Percentiles rank a stretch among this genome's conserved stretches.
Evolutionary conservation across 2,888 invertebrate species (phyloP).

Genomic region (Sphaeridia pumilis): DNA sequence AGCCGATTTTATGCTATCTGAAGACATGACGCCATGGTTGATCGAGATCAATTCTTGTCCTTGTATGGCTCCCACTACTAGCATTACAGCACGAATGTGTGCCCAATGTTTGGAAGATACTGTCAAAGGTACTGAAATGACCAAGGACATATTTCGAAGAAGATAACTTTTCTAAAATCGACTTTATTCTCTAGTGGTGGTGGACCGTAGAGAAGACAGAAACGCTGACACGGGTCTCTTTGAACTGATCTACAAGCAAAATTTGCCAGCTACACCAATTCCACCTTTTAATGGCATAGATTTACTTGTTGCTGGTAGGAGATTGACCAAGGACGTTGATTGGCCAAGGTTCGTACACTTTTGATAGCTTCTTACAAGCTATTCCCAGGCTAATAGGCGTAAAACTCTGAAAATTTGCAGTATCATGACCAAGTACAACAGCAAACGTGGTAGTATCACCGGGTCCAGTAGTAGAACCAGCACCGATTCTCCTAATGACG

Average conservation of each 20-base stretch:
- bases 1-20: conserved; percentile 81
- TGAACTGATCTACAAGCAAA: conserved; percentile 65
- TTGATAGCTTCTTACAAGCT: conserved; percentile 7
- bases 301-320: conserved; percentile 29
- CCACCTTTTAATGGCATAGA: conserved; percentile 31
- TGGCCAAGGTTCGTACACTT: conserved; percentile 36
- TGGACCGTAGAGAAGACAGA: conserved; percentile 58
- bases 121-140: conserved; percentile 57
- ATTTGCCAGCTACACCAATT: conserved; percentile 48
- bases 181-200: conserved; percentile 50
- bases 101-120: conserved; percentile 68
- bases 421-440: conserved; percentile 22
- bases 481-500: background rate
- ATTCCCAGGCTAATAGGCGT: background rate
- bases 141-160: background rate
- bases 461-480: background rate
- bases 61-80: conserved; percentile 71
- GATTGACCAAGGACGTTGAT: conserved; percentile 31
- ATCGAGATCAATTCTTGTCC: conserved; percentile 89
- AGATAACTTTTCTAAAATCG: background rate
- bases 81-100: conserved; percentile 70
- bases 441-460: conserved; percentile 3
- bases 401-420: conserved; percentile 13
- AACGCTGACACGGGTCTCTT: conserved; percentile 70
- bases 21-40: conserved; percentile 73